Conservation (phyloP, 2,113 vertebrate genomes). For the Aphyosemion australe region DNA sequence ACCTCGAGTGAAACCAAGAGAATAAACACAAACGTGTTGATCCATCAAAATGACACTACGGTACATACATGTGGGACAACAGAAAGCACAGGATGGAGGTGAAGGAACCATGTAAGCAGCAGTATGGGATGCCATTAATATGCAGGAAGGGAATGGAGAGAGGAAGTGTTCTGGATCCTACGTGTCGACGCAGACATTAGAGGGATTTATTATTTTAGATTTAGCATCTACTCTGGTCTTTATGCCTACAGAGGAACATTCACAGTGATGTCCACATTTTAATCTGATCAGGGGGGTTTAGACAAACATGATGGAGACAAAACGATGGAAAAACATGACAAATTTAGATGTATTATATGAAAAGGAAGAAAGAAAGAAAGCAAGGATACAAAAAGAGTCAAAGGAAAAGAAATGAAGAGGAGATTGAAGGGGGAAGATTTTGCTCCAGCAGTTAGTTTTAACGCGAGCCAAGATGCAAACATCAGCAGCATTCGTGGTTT, state of each 20-base stretch:
- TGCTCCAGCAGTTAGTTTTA: conserved; percentile 61
- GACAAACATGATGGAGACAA: conserved; percentile 24
- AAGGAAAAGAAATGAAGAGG: not conserved
- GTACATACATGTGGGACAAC: conserved; percentile 16
- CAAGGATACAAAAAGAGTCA: not conserved
- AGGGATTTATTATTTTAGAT: conserved; percentile 7
- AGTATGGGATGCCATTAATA: conserved; percentile 34
- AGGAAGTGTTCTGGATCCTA: conserved; percentile 77
- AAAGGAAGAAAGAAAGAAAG: not conserved
- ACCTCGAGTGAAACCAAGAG: conserved; percentile 1
- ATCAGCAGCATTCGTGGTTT: conserved; percentile 16
- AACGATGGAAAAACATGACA: conserved; percentile 11
- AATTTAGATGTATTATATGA: conserved; percentile 9
- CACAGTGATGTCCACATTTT: conserved; percentile 16
- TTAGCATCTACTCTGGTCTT: conserved; percentile 33
- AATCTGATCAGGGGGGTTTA: conserved; percentile 3
- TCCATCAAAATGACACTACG: not conserved
- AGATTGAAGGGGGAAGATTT: conserved; percentile 14
- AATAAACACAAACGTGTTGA: not conserved
- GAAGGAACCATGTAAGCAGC: conserved; percentile 24
- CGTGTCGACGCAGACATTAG: conserved; percentile 47
- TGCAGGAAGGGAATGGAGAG: conserved; percentile 10
- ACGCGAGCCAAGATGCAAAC: conserved; percentile 68
- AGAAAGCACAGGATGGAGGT: conserved; percentile 36
- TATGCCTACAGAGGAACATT: conserved; percentile 8